Evolutionary conservation across 2,113 vertebrate genomes (phyloP).

Genomic region (Alexandromys fortis): DNA sequence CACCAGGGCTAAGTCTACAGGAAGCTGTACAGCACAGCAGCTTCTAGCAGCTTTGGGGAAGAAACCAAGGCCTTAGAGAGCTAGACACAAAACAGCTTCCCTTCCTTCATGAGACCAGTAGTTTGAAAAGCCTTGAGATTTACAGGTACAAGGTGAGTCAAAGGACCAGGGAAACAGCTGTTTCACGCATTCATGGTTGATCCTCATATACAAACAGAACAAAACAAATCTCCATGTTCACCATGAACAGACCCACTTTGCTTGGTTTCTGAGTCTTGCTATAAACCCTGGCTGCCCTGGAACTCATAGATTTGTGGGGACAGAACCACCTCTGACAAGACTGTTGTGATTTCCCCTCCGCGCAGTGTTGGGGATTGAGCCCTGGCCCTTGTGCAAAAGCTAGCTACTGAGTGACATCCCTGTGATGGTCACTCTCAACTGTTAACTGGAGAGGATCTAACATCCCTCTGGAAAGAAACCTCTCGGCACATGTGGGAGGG

Average conservation of each 20-base stretch:
- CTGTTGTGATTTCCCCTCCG: neutral
- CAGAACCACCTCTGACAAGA: neutral
- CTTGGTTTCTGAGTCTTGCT: neutral
- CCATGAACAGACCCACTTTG: neutral
- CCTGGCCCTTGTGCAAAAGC: neutral
- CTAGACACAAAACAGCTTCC: neutral
- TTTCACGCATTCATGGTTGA: neutral
- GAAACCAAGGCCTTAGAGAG: conserved; percentile 9
- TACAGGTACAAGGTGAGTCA: neutral
- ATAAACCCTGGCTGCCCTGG: neutral
- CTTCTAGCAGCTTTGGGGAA: conserved; percentile 3
- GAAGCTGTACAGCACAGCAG: neutral
- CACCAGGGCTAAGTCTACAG: neutral
- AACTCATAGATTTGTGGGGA: neutral
- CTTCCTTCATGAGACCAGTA: neutral
- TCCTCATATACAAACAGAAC: neutral
- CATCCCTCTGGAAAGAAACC: neutral
- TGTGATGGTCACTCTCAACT: neutral
- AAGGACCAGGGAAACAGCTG: neutral
- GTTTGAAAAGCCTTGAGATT: neutral
- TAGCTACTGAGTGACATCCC: neutral
- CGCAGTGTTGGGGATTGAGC: neutral
- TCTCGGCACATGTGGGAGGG: neutral
- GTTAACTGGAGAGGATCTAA: neutral
- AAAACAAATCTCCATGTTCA: neutral